Conservation (phyloP, 37 sponge, comb jelly and placozoan genomes). For the Beroe forskalii region DNA sequence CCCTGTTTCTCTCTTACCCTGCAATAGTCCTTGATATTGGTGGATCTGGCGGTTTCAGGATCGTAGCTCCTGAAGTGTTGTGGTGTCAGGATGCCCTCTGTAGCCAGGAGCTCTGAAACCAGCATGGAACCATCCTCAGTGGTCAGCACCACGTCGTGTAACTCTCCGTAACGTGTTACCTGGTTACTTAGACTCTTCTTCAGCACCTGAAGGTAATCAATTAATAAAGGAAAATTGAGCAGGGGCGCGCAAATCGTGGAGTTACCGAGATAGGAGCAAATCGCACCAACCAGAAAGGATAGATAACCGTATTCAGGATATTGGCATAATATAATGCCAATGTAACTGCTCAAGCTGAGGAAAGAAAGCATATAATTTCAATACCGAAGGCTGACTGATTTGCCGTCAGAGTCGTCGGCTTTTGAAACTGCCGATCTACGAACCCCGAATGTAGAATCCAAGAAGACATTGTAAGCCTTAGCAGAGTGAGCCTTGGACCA, state of each 20-base stretch:
- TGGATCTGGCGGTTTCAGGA: background rate
- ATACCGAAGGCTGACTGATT: no score
- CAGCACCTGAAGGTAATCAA: background rate
- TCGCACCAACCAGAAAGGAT: no score
- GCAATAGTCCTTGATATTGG: background rate
- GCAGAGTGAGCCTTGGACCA: conserved; percentile 4
- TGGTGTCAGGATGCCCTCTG: background rate
- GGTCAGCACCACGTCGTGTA: background rate
- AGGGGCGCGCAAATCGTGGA: no score
- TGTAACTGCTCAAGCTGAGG: no score
- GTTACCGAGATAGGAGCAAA: no score
- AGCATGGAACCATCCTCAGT: conserved; percentile 34
- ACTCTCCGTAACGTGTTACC: background rate
- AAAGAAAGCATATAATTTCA: no score
- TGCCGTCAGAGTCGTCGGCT: no score
- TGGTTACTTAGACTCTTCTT: background rate
- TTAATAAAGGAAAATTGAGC: no score
- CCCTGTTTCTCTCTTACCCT: no score
- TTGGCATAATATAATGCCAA: no score
- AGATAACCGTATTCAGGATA: no score
- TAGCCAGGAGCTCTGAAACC: conserved; percentile 28
- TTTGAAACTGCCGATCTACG: no score
- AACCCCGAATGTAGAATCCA: background rate
- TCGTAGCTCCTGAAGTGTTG: background rate
- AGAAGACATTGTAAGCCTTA: background rate